Conservation (phyloP, 2,113 vertebrate genomes). For the Caracal caracal region DNA sequence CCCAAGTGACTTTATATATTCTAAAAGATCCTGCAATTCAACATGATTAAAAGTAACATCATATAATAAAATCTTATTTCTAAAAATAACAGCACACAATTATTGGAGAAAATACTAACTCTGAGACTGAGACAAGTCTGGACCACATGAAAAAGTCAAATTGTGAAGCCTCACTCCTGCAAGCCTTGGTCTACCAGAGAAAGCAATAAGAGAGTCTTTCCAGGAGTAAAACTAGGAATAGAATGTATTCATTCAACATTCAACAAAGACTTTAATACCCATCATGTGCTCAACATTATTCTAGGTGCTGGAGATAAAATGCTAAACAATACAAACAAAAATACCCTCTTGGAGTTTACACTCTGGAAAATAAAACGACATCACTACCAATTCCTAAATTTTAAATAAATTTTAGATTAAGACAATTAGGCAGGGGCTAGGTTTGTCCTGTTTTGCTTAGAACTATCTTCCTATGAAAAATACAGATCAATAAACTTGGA, state of each 20-base stretch:
- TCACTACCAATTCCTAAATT: background rate
- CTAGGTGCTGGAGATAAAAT: background rate
- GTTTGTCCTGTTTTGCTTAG: background rate
- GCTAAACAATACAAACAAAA: background rate
- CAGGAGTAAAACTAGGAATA: background rate
- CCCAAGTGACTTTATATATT: slow-evolving; percentile 11
- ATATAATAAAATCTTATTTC: slow-evolving; percentile 53
- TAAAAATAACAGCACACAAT: slow-evolving; percentile 29
- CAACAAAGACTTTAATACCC: background rate
- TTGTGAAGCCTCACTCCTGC: background rate
- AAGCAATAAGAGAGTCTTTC: background rate
- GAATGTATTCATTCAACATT: background rate
- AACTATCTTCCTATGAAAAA: slow-evolving; percentile 21
- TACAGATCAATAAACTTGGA: background rate
- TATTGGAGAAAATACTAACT: slow-evolving; percentile 46
- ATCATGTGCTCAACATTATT: background rate
- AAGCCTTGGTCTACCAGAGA: background rate
- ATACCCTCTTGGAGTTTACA: background rate
- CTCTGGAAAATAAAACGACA: slow-evolving; percentile 8
- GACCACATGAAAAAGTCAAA: background rate
- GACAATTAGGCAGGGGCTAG: background rate
- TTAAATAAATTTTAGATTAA: slow-evolving; percentile 30
- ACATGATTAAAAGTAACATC: slow-evolving; percentile 40
- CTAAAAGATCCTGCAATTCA: slow-evolving; percentile 64
- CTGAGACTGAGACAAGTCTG: background rate